Base-by-base conservation (phyloP, 2,888 invertebrate species). In the Bombylius discolor region DNA sequence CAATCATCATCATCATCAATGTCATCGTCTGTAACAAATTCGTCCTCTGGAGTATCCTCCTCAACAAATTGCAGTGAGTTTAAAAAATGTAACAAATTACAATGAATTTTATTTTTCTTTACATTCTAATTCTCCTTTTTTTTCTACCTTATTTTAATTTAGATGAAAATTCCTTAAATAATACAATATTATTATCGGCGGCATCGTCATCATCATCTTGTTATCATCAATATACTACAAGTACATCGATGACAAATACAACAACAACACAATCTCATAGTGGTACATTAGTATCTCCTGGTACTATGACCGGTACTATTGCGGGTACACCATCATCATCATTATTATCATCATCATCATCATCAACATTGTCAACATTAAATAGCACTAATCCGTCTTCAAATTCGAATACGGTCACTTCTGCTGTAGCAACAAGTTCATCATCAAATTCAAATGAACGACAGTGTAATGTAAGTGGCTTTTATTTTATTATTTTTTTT, bases 401-500 rank as follows among this genome's bases (percentile, higher is more conserved):
- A 39, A 54, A 34, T 47, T 42, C 49, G 39, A 42, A 42, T 36
- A 33, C 45, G 33, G 31, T 36, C 31, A 52, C 12, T 39, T 53
- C 53, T 31, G 48, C 53, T 53, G 49, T 49, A 45, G 44, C 49
- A 12, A 49, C 49, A n/a, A 47, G 53, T 45, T 13, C 23, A 53
- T 23, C 23, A 23, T 36, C 36, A 42, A 42, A 8, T 11, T 11
- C 39, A 42, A 11, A 42, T 42, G 39, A 42, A 42, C 39, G 12
- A 42, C 7, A 23, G 23, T 23, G 23, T 23, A 23, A 23, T 23
- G 23, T 23, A 23, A 23, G 23, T 23, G 23, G 23, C 3, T 23
- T 23, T 23, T 23, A 23, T 23, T 23, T 23, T 23, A 23, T 23
- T n/a, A n/a, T n/a, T n/a, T n/a, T n/a, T n/a, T n/a, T n/a, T n/a